phyloP scores from a whole-genome alignment of 1,140 invertebrate species.

The Mactra quadrangularis region DNA sequence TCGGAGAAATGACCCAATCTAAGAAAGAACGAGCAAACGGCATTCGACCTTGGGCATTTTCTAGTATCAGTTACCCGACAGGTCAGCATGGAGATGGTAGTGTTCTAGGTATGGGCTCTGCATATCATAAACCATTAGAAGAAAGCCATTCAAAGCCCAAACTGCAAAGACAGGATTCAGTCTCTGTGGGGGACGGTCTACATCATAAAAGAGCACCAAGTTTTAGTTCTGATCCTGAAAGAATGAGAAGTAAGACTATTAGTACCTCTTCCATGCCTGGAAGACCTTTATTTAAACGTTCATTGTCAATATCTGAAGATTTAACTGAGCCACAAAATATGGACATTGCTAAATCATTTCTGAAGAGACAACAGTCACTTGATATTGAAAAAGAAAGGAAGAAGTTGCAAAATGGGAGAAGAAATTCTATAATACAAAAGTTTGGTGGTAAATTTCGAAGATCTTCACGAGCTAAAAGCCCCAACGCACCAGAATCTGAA shows the following conservation, averaged over 20 bases:
- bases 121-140: slow-evolving; percentile 33
- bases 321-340: slow-evolving; percentile 38
- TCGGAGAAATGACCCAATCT: slow-evolving; percentile 49
- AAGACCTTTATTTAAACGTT: slow-evolving; percentile 6
- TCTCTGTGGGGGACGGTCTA: slow-evolving; percentile 10
- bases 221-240: slow-evolving; percentile 41
- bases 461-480: slow-evolving; percentile 21
- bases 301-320: slow-evolving; percentile 45
- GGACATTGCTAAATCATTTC: slow-evolving; percentile 25
- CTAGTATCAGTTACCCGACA: slow-evolving; percentile 27
- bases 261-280: slow-evolving; percentile 30
- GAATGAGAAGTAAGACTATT: slow-evolving; percentile 44
- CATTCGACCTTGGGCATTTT: slow-evolving; percentile 28
- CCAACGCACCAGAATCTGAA: slow-evolving; percentile 11
- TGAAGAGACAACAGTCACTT: slow-evolving; percentile 50
- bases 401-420: neutral
- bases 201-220: slow-evolving; percentile 39
- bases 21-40: slow-evolving; percentile 30
- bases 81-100: neutral
- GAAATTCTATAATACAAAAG: neutral
- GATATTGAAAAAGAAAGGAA: slow-evolving; percentile 39
- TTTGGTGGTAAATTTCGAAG: slow-evolving; percentile 27
- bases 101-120: neutral
- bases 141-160: neutral
- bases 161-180: slow-evolving; percentile 8